Base-by-base conservation (phyloP, 2,888 invertebrate genomes). In the Xestia xanthographa region DNA sequence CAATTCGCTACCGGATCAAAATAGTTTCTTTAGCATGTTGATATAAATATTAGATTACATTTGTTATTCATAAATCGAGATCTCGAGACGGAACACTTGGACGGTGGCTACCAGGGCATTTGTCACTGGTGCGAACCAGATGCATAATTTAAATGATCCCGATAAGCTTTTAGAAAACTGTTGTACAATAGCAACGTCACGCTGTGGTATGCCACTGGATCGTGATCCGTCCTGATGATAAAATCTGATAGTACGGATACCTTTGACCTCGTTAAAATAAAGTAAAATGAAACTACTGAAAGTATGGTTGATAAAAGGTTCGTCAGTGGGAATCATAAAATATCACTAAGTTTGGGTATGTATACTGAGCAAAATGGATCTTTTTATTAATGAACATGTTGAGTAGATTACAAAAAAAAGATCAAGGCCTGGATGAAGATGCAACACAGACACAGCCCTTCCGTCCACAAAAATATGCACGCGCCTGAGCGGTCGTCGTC, bases 1-100 rank as follows among this genome's bases (percentile, higher is more conserved):
- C 89, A 91, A 89, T 90, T 85, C 75, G 90, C 87, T 94, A 90
- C 95, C 95, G 94, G 95, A 94, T 94, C 93, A 92, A 93, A 93
- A 94, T 94, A 93, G 92, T 93, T 94, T 90, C 83, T 88, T 88
- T 90, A 75, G 89, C 91, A 91, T 91, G 92, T 90, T 90, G 92
- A 93, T 94, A 93, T 93, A 90, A 94, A 93, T 94, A 93, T 92
- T 90, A 93, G 82, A 88, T 87, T 88, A 83, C 84, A 94, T 93
- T 94, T 92, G 91, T 93, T 92, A 94, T 94, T 94, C 92, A 88
- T 93, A 90, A 92, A 87, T 83, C 87, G 88, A 86, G 77, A 82
- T 66, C 82, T 72, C 50, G 83, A 94, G 91, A 91, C 94, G 93
- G 94, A 94, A 93, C 92, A 79, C 77, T 83, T 85, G 84, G 83